Evolutionary conservation across 1,140 invertebrate species (phyloP).

Genomic region (Trichomalopsis sarcophagae): DNA sequence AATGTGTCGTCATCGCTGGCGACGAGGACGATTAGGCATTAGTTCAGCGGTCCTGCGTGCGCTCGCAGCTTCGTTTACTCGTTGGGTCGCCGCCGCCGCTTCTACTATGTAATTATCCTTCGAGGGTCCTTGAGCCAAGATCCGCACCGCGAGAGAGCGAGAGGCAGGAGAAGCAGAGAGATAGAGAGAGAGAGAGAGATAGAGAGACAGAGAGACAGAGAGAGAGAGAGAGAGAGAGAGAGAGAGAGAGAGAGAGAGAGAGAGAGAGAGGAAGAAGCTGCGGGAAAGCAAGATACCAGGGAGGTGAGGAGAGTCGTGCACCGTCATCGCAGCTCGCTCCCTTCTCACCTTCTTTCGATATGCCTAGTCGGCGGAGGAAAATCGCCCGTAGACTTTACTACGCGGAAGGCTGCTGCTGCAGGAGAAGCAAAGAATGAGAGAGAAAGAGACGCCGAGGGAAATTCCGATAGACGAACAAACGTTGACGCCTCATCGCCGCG

Average conservation of each 20-base stretch:
- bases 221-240: neutral
- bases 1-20: slow-evolving; percentile 58
- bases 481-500: neutral
- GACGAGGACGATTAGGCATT: slow-evolving; percentile 66
- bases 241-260: neutral
- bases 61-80: slow-evolving; percentile 58
- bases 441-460: neutral
- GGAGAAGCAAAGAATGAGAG: neutral
- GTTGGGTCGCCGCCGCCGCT: slow-evolving; percentile 56
- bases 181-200: neutral
- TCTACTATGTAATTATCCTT: slow-evolving; percentile 72
- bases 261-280: neutral
- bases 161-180: neutral
- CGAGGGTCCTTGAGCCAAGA: slow-evolving; percentile 63
- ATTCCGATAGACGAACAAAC: slow-evolving; percentile 20
- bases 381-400: slow-evolving; percentile 9
- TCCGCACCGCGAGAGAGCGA: slow-evolving; percentile 32
- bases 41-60: slow-evolving; percentile 58
- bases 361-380: neutral
- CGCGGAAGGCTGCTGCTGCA: neutral
- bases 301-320: slow-evolving; percentile 59
- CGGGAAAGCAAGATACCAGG: slow-evolving; percentile 25
- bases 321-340: slow-evolving; percentile 56
- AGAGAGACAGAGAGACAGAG: neutral
- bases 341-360: slow-evolving; percentile 25